A percentile compares a stretch with the other conserved stretches of the same genome.
These are phyloP conservation scores for Festucalex cinctus DNA, from an alignment of 2,113 vertebrate species.

Conservation along the genomic window DNA sequence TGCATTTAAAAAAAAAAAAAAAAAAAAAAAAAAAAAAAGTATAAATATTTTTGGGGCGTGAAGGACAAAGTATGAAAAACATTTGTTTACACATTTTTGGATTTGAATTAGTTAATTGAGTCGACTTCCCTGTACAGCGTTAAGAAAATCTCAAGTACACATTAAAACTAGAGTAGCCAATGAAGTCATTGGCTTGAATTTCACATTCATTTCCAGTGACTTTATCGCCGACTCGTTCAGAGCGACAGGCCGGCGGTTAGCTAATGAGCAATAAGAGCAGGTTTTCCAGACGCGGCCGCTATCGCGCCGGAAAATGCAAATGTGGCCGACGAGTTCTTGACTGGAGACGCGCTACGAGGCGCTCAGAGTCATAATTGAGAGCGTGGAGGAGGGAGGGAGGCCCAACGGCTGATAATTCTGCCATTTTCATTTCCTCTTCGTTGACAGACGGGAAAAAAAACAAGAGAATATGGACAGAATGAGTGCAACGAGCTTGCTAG, in stretches of 20 bases:
- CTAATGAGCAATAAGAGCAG: background rate
- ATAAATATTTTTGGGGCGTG: too few species aligned
- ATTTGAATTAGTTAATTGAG: too few species aligned
- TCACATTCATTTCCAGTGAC: background rate
- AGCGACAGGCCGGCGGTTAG: background rate
- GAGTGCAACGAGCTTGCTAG: background rate
- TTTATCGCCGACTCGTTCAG: background rate
- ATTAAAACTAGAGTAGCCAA: background rate
- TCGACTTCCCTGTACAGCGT: too few species aligned
- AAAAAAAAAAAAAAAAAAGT: too few species aligned
- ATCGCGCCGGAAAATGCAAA: constrained; percentile 1
- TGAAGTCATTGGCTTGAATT: background rate
- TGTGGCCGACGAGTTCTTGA: background rate
- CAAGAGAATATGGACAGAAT: background rate
- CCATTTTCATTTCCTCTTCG: background rate
- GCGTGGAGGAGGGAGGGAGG: background rate
- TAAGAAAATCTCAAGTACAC: background rate
- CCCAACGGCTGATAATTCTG: background rate
- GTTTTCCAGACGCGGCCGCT: background rate
- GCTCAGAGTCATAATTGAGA: background rate
- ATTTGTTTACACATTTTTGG: too few species aligned
- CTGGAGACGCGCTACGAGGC: background rate
- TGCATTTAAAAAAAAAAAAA: too few species aligned
- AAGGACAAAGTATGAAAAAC: too few species aligned
- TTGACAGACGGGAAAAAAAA: background rate